Evolutionary conservation across 2,888 invertebrate species (phyloP).

Genomic region (Eupeodes latifasciatus): DNA sequence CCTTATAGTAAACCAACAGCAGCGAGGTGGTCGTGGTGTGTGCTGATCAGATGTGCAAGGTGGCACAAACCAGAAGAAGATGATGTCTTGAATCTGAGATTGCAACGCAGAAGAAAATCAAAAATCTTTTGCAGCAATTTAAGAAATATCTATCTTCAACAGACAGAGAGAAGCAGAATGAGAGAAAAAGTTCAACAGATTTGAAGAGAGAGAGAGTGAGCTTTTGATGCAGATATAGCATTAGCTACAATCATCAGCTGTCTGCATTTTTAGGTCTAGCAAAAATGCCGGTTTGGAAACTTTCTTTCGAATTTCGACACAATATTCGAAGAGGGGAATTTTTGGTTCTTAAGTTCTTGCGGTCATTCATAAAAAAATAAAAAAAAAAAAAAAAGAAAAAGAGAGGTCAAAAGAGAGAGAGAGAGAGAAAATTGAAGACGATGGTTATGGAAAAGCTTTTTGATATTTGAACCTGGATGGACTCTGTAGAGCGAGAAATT

Average conservation of each 20-base stretch:
- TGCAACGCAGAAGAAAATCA: constrained; percentile 32
- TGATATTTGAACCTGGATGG: background rate
- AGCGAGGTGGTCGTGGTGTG: constrained; percentile 11
- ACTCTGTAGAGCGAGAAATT: background rate
- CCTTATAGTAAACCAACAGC: constrained; percentile 19
- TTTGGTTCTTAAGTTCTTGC: background rate
- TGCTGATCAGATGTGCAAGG: constrained; percentile 42
- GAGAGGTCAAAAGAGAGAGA: background rate
- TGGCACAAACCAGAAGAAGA: constrained; percentile 63
- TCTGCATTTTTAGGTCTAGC: constrained; percentile 22
- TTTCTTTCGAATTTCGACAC: constrained; percentile 70
- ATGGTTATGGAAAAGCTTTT: constrained; percentile 41
- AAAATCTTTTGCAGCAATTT: constrained; percentile 17
- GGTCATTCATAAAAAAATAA: constrained; percentile 69
- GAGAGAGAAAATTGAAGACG: background rate
- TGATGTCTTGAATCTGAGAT: constrained; percentile 51
- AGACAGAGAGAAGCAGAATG: background rate
- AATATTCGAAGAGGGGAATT: constrained; percentile 36
- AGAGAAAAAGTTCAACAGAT: background rate
- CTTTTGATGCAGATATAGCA: constrained; percentile 27
- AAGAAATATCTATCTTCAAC: constrained; percentile 38
- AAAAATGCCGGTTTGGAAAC: constrained; percentile 53
- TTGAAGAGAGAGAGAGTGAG: constrained; percentile 24
- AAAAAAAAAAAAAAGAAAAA: constrained; percentile 41
- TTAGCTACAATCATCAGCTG: constrained; percentile 57